Evolutionary conservation across 64 coral and sea anemone species (phyloP).

Genomic region (Montipora cactus): DNA sequence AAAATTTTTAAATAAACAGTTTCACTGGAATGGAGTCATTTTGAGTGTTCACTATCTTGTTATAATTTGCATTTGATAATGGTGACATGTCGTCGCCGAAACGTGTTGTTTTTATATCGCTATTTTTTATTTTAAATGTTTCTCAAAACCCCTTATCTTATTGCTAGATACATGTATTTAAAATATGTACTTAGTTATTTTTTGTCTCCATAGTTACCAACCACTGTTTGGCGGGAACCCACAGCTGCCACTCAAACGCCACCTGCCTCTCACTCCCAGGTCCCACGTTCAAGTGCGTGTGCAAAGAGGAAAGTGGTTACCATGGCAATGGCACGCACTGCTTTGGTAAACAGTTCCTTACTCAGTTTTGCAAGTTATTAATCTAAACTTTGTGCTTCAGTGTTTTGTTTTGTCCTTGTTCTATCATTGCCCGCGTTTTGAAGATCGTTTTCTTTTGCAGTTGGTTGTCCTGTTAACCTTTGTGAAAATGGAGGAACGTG

Average conservation of each 20-base stretch:
- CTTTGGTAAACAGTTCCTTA: slow-evolving; percentile 7
- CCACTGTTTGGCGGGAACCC: slow-evolving; percentile 29
- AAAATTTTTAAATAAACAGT: too few species aligned
- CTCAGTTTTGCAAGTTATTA: too few species aligned
- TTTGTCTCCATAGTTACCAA: slow-evolving; percentile 36
- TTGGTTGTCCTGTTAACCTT: slow-evolving; percentile 32
- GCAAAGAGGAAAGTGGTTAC: slow-evolving; percentile 18
- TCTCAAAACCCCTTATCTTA: too few species aligned
- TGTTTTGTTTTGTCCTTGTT: too few species aligned
- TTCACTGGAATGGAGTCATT: too few species aligned
- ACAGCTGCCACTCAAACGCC: slow-evolving; percentile 60
- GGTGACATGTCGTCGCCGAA: too few species aligned
- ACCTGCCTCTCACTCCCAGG: slow-evolving; percentile 9
- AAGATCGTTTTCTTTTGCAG: neutral
- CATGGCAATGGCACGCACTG: slow-evolving; percentile 61
- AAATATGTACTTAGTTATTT: neutral
- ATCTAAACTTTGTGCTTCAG: too few species aligned
- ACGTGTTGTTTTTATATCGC: neutral
- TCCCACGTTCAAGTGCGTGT: slow-evolving; percentile 28
- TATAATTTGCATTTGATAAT: neutral
- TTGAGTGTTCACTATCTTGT: too few species aligned
- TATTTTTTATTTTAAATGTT: neutral
- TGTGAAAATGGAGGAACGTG: slow-evolving; percentile 56
- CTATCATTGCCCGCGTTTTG: neutral
- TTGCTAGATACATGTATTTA: too few species aligned